phyloP scores from a whole-genome alignment of 2,113 vertebrate genomes.

The Amazona guildingii region DNA sequence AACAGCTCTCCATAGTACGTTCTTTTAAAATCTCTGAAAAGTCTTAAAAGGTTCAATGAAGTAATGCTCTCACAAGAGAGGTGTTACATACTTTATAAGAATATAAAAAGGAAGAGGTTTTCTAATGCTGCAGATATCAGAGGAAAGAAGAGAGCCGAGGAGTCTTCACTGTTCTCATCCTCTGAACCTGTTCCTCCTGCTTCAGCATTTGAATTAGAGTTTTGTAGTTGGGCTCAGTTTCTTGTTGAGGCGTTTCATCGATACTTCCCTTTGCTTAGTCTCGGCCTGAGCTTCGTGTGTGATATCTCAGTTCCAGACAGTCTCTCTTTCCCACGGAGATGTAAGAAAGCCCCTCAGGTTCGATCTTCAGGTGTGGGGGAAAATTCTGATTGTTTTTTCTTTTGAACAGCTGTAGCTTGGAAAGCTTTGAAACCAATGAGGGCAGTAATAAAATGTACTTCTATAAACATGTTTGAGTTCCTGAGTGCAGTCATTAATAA shows the following conservation, averaged over 20 bases:
- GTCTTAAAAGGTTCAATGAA: not conserved
- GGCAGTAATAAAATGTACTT: not conserved
- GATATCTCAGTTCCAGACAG: not conserved
- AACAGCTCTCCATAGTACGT: not conserved
- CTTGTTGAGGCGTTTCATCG: not conserved
- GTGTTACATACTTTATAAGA: not conserved
- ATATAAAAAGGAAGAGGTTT: conserved; percentile 6
- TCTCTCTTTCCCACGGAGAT: not conserved
- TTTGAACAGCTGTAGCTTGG: not conserved
- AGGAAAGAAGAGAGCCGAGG: conserved; percentile 14
- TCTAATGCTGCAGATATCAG: not conserved
- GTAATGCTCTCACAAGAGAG: not conserved
- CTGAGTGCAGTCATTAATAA: not conserved
- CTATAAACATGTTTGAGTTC: not conserved
- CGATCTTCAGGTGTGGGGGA: not conserved
- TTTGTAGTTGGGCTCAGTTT: not conserved
- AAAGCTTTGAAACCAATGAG: not conserved
- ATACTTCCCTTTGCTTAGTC: not conserved
- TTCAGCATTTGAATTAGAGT: conserved; percentile 1
- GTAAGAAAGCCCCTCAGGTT: not conserved
- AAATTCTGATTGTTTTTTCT: not conserved
- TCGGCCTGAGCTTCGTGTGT: not conserved
- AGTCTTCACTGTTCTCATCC: not conserved
- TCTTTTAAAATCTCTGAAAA: conserved; percentile 19
- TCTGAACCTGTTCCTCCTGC: not conserved